Percentiles rank a stretch among this genome's conserved stretches.
Conservation (phyloP, 2,888 invertebrate species). For the Trichacis sp. region DNA sequence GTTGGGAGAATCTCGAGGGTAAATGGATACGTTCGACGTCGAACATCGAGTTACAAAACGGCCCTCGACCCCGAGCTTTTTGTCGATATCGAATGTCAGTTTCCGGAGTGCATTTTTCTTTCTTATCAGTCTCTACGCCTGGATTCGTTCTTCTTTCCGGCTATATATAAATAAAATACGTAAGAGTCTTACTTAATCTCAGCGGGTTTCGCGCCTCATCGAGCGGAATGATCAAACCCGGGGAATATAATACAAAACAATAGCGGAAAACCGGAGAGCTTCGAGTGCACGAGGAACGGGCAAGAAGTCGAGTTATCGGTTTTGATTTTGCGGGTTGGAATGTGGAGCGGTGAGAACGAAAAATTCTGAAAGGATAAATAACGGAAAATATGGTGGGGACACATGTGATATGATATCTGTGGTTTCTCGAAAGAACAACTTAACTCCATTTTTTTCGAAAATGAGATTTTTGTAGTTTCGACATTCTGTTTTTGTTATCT, state of each 20-base stretch:
- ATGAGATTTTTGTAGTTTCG: too few relatives aligned
- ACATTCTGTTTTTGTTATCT: too few relatives aligned
- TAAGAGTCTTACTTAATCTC: conserved; percentile 37
- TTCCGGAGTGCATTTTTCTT: conserved; percentile 53
- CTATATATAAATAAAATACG: conserved; percentile 8
- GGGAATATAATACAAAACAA: conserved; percentile 37
- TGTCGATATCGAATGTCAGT: conserved; percentile 51
- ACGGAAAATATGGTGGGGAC: too few relatives aligned
- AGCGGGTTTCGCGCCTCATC: conserved; percentile 51
- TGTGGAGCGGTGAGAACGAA: too few relatives aligned
- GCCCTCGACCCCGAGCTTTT: background rate
- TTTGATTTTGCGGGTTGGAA: background rate
- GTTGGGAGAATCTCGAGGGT: background rate
- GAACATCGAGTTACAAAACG: background rate
- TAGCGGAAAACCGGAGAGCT: conserved; percentile 15
- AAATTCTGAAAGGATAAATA: too few relatives aligned
- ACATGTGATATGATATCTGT: too few relatives aligned
- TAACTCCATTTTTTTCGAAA: too few relatives aligned
- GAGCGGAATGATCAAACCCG: conserved; percentile 51
- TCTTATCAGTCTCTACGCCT: conserved; percentile 46
- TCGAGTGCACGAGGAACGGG: conserved; percentile 1
- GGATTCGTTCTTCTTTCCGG: conserved; percentile 21
- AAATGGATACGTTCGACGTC: background rate
- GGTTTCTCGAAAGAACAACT: too few relatives aligned
- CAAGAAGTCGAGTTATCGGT: background rate